Evolutionary conservation across 2,888 invertebrate genomes (phyloP).

Genomic region (Lumbricus terrestris): DNA sequence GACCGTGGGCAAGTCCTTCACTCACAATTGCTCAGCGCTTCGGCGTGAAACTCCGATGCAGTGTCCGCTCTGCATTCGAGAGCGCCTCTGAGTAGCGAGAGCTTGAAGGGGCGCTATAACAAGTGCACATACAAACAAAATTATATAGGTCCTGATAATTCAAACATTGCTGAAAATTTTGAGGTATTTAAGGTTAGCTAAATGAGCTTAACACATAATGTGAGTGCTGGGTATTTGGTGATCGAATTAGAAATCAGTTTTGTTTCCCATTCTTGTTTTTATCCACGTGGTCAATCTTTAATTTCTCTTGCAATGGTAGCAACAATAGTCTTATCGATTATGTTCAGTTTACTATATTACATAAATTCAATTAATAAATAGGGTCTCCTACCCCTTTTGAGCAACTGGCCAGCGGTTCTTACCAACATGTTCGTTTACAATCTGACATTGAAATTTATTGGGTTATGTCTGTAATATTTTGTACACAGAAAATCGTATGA

Average conservation of each 20-base stretch:
- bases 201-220: too few relatives aligned
- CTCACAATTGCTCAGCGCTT: too few relatives aligned
- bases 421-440: background rate
- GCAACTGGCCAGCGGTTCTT: background rate
- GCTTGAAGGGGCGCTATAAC: too few relatives aligned
- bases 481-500: background rate
- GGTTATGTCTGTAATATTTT: background rate
- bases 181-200: background rate
- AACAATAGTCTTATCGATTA: background rate
- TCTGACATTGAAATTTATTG: background rate
- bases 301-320: background rate
- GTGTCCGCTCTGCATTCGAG: too few relatives aligned
- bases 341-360: background rate
- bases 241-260: background rate
- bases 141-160: background rate
- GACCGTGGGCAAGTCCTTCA: too few relatives aligned
- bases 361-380: background rate
- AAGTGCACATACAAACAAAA: too few relatives aligned
- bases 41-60: too few relatives aligned
- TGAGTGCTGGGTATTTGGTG: too few relatives aligned
- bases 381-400: background rate
- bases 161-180: background rate
- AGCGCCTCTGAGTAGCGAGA: too few relatives aligned
- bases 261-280: background rate
- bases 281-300: background rate